phyloP scores from a whole-genome alignment of 2,797 vertebrate species.

The Girardinus metallicus region DNA sequence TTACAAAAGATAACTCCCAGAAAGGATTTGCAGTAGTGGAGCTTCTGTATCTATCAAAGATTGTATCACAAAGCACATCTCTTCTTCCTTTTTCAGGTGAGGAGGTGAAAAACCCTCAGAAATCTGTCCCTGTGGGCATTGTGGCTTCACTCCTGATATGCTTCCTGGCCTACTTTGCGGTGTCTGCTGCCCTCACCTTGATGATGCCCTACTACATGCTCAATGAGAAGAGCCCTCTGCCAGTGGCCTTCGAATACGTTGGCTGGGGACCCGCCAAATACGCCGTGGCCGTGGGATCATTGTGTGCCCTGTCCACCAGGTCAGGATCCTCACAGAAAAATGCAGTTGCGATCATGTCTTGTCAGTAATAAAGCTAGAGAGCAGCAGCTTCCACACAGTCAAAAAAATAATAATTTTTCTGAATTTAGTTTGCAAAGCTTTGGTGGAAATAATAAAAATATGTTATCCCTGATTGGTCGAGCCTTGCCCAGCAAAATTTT shows the following conservation, averaged over 20 bases:
- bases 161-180: conserved; percentile 88
- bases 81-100: conserved; percentile 78
- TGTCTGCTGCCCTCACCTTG: conserved; percentile 88
- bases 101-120: conserved; percentile 88
- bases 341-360: neutral
- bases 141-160: conserved; percentile 87
- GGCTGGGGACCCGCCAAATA: conserved; percentile 87
- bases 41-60: neutral
- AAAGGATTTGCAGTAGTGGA: neutral
- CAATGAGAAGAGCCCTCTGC: conserved; percentile 82
- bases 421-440: neutral
- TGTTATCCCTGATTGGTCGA: neutral
- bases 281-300: conserved; percentile 84
- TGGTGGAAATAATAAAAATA: neutral
- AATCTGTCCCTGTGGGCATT: conserved; percentile 86
- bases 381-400: too few species aligned
- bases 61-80: neutral
- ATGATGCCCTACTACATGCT: conserved; percentile 91
- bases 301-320: conserved; percentile 91
- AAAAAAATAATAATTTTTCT: neutral
- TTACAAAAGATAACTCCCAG: neutral
- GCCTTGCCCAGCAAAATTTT: neutral
- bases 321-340: conserved; percentile 30
- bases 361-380: neutral
- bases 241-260: conserved; percentile 83